Evolutionary conservation across 2,888 invertebrate species (phyloP).

Genomic region (Campoplex nolae): DNA sequence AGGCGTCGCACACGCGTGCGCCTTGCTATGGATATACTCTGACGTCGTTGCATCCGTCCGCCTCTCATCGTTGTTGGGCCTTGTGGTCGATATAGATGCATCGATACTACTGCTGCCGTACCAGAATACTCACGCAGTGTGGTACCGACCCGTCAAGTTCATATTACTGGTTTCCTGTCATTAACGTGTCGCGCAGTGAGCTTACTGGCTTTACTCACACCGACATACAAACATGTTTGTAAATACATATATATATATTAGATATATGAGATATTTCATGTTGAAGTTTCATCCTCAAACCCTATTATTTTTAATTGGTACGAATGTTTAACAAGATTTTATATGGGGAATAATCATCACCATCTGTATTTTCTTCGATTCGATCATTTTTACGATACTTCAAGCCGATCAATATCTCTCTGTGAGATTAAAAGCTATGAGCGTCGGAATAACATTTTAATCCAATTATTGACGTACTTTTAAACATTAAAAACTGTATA

Average conservation of each 20-base stretch:
- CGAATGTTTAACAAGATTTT: neutral
- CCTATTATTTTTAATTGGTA: neutral
- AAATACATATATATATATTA: constrained; percentile 12
- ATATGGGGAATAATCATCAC: neutral
- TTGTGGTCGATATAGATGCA: constrained; percentile 68
- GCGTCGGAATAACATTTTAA: neutral
- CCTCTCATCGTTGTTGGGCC: constrained; percentile 43
- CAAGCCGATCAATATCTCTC: neutral
- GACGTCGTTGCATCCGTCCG: constrained; percentile 60
- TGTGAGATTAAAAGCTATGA: neutral
- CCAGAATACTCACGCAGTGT: constrained; percentile 76
- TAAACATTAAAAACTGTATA: no score
- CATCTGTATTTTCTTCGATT: neutral
- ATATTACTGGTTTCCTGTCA: constrained; percentile 84
- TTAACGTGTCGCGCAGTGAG: constrained; percentile 80
- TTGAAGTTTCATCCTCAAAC: neutral
- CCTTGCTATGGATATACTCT: constrained; percentile 31
- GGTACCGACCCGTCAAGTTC: constrained; percentile 83
- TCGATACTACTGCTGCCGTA: constrained; percentile 70
- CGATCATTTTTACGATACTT: neutral
- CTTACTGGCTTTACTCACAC: constrained; percentile 62
- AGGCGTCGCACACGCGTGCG: neutral
- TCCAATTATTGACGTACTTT: neutral
- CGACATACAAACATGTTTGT: constrained; percentile 55
- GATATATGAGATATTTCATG: neutral